phyloP scores from a whole-genome alignment of 2,888 invertebrate species.

The Cyclophora albipunctata region DNA sequence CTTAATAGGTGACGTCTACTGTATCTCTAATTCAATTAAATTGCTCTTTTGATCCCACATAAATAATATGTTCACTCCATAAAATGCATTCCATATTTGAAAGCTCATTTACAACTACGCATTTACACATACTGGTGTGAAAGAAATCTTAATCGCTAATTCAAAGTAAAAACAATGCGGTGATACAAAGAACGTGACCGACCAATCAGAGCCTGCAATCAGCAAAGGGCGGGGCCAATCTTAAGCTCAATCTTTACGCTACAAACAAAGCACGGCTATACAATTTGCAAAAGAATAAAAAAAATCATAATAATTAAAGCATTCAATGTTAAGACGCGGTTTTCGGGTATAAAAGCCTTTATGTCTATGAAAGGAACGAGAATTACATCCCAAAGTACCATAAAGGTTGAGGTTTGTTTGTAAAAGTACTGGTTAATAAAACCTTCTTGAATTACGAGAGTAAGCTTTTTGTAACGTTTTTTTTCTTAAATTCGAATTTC shows the following conservation, averaged over 20 bases:
- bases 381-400: slow-evolving; percentile 18
- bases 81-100: too few relatives aligned
- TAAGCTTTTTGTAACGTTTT: slow-evolving; percentile 4
- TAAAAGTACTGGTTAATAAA: slow-evolving; percentile 14
- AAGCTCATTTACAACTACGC: slow-evolving; percentile 4
- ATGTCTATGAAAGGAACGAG: slow-evolving; percentile 22
- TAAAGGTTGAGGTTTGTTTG: slow-evolving; percentile 12
- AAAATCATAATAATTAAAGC: slow-evolving; percentile 51
- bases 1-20: too few relatives aligned
- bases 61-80: too few relatives aligned
- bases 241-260: slow-evolving; percentile 48
- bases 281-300: slow-evolving; percentile 54
- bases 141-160: slow-evolving; percentile 40
- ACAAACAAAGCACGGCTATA: slow-evolving; percentile 52
- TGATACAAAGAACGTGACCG: slow-evolving; percentile 50
- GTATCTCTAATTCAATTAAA: too few relatives aligned
- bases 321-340: slow-evolving; percentile 34
- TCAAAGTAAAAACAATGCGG: slow-evolving; percentile 56
- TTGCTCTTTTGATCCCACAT: too few relatives aligned
- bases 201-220: slow-evolving; percentile 55
- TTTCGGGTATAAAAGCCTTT: slow-evolving; percentile 23
- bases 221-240: slow-evolving; percentile 56
- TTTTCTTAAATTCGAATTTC: slow-evolving; percentile 1
- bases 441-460: slow-evolving; percentile 5
- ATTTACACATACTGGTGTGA: too few relatives aligned